Evolutionary conservation across 1,140 invertebrate genomes (phyloP).

Genomic region (Nebria ingens): DNA sequence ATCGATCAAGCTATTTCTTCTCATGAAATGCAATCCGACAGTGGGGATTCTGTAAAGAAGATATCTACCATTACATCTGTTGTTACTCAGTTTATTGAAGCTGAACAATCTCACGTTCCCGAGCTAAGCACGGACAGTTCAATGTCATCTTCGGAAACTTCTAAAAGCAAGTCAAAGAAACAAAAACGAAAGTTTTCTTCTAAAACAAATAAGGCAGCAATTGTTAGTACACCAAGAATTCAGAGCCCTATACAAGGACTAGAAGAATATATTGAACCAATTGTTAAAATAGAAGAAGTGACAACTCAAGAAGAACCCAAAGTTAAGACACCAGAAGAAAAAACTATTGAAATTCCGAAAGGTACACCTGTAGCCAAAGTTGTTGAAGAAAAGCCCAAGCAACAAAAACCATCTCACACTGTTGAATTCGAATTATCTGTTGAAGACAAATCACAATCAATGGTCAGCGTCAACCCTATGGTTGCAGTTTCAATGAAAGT

Average conservation of each 20-base stretch:
- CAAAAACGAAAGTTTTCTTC: slow-evolving; percentile 1
- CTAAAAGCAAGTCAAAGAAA: slow-evolving; percentile 8
- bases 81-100: slow-evolving; percentile 17
- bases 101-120: slow-evolving; percentile 14
- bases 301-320: slow-evolving; percentile 4
- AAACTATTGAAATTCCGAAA: slow-evolving; percentile 14
- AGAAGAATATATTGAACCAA: slow-evolving; percentile 12
- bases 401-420: slow-evolving; percentile 19
- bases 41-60: background rate
- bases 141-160: background rate
- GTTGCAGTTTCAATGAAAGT: slow-evolving; percentile 23
- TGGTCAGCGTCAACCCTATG: slow-evolving; percentile 21
- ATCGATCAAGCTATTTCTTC: background rate
- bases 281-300: slow-evolving; percentile 11
- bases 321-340: background rate
- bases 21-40: background rate
- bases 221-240: slow-evolving; percentile 6
- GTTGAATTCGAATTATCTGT: slow-evolving; percentile 30
- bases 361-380: slow-evolving; percentile 14
- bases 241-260: slow-evolving; percentile 11
- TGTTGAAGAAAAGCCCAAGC: slow-evolving; percentile 10
- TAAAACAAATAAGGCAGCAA: background rate
- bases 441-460: slow-evolving; percentile 26
- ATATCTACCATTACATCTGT: background rate
- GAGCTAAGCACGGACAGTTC: background rate